These are phyloP conservation scores for Lutjanus erythropterus DNA, from an alignment of 2,113 vertebrate genomes.

Conservation along the genomic window DNA sequence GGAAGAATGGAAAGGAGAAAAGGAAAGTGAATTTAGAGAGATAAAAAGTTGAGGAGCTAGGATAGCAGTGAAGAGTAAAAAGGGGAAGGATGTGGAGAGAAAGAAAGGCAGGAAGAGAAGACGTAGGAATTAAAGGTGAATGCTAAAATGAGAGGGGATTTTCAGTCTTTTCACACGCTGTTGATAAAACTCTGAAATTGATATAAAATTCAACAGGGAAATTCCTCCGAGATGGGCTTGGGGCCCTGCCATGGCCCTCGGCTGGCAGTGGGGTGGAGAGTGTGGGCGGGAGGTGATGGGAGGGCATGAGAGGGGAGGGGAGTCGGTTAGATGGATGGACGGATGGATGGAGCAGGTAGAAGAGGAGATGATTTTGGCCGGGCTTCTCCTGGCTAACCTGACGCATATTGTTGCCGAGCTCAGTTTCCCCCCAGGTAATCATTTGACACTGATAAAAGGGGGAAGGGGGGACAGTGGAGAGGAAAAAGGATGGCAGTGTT, in stretches of 20 bases:
- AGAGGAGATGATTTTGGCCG: conserved; percentile 47
- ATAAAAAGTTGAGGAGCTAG: conserved; percentile 1
- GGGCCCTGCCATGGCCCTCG: conserved; percentile 52
- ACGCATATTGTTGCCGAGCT: conserved; percentile 57
- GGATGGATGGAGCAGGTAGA: conserved; percentile 28
- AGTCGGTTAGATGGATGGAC: conserved; percentile 21
- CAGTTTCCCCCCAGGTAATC: conserved; percentile 73
- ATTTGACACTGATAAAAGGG: conserved; percentile 78
- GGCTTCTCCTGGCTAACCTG: conserved; percentile 57
- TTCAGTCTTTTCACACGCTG: conserved; percentile 50
- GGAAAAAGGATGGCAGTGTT: conserved; percentile 75
- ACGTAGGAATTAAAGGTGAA: conserved; percentile 27
- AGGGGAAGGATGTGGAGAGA: neutral
- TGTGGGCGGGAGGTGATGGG: conserved; percentile 36
- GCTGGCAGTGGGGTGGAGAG: conserved; percentile 51
- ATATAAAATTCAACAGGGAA: conserved; percentile 77
- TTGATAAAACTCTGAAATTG: conserved; percentile 68
- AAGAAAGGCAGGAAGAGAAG: conserved; percentile 4
- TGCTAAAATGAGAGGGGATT: conserved; percentile 18
- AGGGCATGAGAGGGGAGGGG: conserved; percentile 26
- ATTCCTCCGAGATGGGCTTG: conserved; percentile 70
- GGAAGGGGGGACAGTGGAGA: conserved; percentile 38
- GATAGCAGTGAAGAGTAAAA: conserved; percentile 5
- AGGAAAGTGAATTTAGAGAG: conserved; percentile 10
- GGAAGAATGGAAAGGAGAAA: conserved; percentile 16